Evolutionary conservation across 2,113 vertebrate genomes (phyloP).

Genomic region (Cochlearius cochlearius): DNA sequence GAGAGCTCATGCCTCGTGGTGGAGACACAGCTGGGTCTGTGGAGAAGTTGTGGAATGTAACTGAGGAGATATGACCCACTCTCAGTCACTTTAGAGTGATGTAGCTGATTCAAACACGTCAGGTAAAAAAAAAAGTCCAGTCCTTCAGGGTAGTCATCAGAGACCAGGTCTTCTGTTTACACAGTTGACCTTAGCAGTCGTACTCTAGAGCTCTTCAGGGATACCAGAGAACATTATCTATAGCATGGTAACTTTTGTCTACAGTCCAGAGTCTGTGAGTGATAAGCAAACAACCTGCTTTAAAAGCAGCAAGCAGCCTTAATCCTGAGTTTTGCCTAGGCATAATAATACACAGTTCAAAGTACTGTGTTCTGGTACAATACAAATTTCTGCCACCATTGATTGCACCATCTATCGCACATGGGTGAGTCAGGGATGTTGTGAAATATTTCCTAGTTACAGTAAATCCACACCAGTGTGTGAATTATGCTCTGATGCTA

Average conservation of each 20-base stretch:
- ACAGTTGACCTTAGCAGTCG: not conserved
- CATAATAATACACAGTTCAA: not conserved
- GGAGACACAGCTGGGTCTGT: not conserved
- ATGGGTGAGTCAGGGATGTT: not conserved
- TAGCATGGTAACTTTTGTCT: not conserved
- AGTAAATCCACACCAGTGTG: not conserved
- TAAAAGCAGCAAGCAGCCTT: not conserved
- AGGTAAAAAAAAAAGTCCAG: not conserved
- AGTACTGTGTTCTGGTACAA: not conserved
- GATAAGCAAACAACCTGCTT: not conserved
- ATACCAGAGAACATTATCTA: not conserved
- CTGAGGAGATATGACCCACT: not conserved
- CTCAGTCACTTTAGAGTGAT: not conserved
- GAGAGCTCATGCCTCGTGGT: fast-evolving
- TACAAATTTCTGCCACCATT: not conserved
- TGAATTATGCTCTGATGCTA: not conserved
- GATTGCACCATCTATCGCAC: not conserved
- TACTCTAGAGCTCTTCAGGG: not conserved
- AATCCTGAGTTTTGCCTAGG: not conserved
- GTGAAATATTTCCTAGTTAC: conserved; percentile 3
- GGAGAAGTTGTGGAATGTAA: not conserved
- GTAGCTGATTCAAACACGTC: not conserved
- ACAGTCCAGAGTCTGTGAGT: not conserved
- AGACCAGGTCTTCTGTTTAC: not conserved
- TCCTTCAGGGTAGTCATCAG: not conserved